Conservation (phyloP, 2,888 invertebrate genomes). For the Linnaemya tessellans region DNA sequence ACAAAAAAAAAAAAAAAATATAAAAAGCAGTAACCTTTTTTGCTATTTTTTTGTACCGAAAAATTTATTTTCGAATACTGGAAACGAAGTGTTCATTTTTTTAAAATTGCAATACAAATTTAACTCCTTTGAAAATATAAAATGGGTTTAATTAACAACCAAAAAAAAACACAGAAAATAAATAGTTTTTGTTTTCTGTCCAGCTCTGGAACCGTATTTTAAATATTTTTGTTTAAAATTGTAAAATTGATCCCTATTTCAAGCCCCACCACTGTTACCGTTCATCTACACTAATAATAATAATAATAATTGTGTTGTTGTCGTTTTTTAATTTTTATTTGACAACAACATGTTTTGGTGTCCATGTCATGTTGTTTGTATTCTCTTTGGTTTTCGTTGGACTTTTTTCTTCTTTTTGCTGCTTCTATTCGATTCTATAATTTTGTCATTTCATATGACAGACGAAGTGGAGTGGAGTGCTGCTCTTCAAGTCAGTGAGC, state of each 20-base stretch:
- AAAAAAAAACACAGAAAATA: no score
- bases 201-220: no score
- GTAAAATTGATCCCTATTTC: background rate
- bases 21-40: no score
- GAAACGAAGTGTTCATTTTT: no score
- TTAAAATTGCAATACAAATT: no score
- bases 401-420: slow-evolving; percentile 5
- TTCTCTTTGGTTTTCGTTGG: slow-evolving; percentile 46
- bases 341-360: slow-evolving; percentile 73
- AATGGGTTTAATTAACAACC: no score
- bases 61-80: no score
- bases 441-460: slow-evolving; percentile 58
- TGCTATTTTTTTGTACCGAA: no score
- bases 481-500: background rate
- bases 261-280: slow-evolving; percentile 2
- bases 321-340: slow-evolving; percentile 67
- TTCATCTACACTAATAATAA: slow-evolving; percentile 51
- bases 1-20: no score
- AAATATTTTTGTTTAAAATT: no score
- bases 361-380: slow-evolving; percentile 69
- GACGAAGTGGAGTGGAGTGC: slow-evolving; percentile 18
- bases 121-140: no score
- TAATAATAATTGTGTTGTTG: slow-evolving; percentile 69
- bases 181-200: no score
- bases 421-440: slow-evolving; percentile 18